Conservation (phyloP, 2,797 vertebrate species). For the Rhinogobio ventralis region DNA sequence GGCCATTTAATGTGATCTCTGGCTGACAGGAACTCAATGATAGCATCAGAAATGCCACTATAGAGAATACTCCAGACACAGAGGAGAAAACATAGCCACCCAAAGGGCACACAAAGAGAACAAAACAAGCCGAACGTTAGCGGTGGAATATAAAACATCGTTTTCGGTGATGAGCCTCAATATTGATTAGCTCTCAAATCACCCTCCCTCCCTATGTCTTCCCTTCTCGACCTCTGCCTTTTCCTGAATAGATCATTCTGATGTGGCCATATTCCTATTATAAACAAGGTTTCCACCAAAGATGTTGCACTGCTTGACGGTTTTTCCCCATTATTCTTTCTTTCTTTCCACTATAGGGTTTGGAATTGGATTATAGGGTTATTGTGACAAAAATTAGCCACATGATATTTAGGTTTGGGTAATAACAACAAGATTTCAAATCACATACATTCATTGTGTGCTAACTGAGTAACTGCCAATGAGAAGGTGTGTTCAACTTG, state of each 20-base stretch:
- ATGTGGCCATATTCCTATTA: slow-evolving; percentile 4
- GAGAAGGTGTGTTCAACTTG: not conserved
- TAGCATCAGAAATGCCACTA: slow-evolving; percentile 59
- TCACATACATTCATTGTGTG: not conserved
- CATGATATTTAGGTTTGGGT: not conserved
- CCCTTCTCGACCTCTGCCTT: slow-evolving; percentile 47
- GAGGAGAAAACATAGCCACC: slow-evolving; percentile 44
- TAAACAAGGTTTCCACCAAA: slow-evolving; percentile 69
- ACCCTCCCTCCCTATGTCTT: slow-evolving; percentile 44
- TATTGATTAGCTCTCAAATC: slow-evolving; percentile 58
- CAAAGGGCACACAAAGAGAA: slow-evolving; percentile 54
- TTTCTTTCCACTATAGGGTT: slow-evolving; percentile 45
- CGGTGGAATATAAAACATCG: slow-evolving; percentile 54
- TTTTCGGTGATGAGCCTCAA: slow-evolving; percentile 53
- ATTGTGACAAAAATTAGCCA: not conserved
- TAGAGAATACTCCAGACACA: slow-evolving; percentile 37
- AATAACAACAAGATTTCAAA: not conserved
- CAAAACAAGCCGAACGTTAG: slow-evolving; percentile 44
- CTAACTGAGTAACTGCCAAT: not conserved
- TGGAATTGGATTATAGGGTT: not conserved
- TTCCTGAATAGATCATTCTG: slow-evolving; percentile 52
- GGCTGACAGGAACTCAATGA: slow-evolving; percentile 57
- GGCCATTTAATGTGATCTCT: slow-evolving; percentile 48
- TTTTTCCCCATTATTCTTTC: slow-evolving; percentile 66
- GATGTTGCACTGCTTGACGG: slow-evolving; percentile 64